Base-by-base conservation (phyloP, 2,888 invertebrate species). In the Litoditis marina region DNA sequence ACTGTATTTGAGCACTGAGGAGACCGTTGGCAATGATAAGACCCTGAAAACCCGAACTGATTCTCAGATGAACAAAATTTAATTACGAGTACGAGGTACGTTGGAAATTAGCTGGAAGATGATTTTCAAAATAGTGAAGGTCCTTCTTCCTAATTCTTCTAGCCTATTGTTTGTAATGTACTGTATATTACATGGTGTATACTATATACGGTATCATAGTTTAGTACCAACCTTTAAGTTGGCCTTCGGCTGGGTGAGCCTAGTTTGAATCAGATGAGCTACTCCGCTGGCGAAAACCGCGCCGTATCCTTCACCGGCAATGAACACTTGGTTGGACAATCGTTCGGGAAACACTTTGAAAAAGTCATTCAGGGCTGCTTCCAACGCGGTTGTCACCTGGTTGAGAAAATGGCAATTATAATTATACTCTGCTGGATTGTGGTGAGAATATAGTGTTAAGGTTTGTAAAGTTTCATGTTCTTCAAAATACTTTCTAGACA, bases 311-410 rank as follows among this genome's bases (percentile, higher is more conserved):
- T 72, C 72, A 50, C 69, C 72, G n/a, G 56, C 65, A 27, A 72
- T 55, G 39, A 66, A 69, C 19, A 72, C 34, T 53, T 59, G 62
- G 52, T 65, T 65, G 2, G 72, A 66, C 11, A 65, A 68, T 58
- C 80, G 84, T 61, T 85, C 83, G 6, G 85, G 85, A 72, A 83
- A 86, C 59, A 84, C 84, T 2, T 63, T 63, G 65, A 85, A 84
- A 78, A 86, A 86, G 69, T 84, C 78, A 63, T 84, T 75, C 27
- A 86, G 60, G 7, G 86, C 86, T n/a, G 78, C 67, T 22, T 63
- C 34, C 19, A 66, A 8, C 13, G 64, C 57, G 6, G 19, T 16
- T 25, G 63, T 49, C n/a, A 68, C 63, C 52, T 34, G 16, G 39
- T 47, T 42, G n/a, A n/a, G n/a, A n/a, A n/a, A n/a, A n/a, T 32